These are phyloP conservation scores for Calvadosia cruxmelitensis DNA, from an alignment of 30 jellyfish, hydroid and myxozoan species.

Conservation along the genomic window DNA sequence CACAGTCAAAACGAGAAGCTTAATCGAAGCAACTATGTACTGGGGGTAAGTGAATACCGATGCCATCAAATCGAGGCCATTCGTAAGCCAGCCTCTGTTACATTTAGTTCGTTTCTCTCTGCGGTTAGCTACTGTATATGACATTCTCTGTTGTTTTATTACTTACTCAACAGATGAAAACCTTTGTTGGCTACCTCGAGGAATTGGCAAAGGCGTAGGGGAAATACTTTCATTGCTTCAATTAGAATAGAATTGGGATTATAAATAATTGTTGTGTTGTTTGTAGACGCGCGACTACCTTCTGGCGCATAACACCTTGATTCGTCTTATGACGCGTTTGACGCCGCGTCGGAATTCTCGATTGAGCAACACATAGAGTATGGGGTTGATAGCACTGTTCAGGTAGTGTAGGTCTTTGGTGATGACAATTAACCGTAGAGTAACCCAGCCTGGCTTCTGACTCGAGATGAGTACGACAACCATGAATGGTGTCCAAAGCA, in stretches of 20 bases:
- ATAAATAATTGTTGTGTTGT: too few species aligned
- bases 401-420: conserved; percentile 50
- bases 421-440: conserved; percentile 21
- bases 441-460: conserved; percentile 3
- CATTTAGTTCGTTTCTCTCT: neutral
- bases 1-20: conserved; percentile 96
- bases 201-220: neutral
- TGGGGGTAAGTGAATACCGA: conserved; percentile 55
- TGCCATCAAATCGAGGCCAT: neutral
- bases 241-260: neutral
- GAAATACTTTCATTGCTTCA: too few species aligned
- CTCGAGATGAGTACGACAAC: conserved; percentile 30
- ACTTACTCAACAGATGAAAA: conserved; percentile 14
- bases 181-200: neutral
- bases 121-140: neutral
- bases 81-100: neutral
- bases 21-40: conserved; percentile 47
- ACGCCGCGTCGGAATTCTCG: conserved; percentile 37
- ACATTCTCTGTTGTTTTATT: neutral
- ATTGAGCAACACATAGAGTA: conserved; percentile 55
- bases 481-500: conserved; percentile 89
- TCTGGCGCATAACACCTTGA: neutral
- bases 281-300: too few species aligned
- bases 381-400: conserved; percentile 81
- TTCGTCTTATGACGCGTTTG: neutral